A percentile compares a stretch with the other conserved stretches of the same genome.
Conservation (phyloP, 2,113 vertebrate genomes). For the Lutjanus erythropterus region DNA sequence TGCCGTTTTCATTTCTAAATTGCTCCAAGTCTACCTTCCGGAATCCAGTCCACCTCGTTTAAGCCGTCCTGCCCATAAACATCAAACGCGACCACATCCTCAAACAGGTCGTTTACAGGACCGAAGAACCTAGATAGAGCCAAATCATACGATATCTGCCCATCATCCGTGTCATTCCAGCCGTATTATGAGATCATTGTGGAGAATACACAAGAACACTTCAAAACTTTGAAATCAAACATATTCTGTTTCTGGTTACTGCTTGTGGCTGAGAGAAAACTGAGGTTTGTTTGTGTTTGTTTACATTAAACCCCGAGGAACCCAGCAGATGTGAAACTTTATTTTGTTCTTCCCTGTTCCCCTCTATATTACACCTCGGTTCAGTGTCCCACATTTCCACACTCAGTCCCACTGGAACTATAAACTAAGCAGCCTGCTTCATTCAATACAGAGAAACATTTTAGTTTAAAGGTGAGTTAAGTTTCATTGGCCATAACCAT, state of each 20-base stretch:
- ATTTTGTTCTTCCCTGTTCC: conserved; percentile 3
- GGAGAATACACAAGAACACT: conserved; percentile 4
- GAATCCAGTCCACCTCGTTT: conserved; percentile 51
- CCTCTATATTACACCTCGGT: conserved; percentile 28
- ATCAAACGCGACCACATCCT: conserved; percentile 64
- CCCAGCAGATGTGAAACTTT: conserved; percentile 45
- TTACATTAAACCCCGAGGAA: conserved; percentile 46
- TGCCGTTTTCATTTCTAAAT: conserved; percentile 59
- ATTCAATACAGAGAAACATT: conserved; percentile 42
- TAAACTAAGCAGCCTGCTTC: conserved; percentile 45
- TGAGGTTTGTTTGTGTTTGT: conserved; percentile 46
- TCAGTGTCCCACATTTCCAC: conserved; percentile 11
- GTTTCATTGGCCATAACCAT: conserved; percentile 65
- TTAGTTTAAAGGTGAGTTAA: conserved; percentile 66
- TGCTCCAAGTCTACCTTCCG: conserved; percentile 58
- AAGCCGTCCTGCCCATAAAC: conserved; percentile 46
- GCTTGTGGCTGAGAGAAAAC: not conserved
- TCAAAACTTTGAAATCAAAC: not conserved
- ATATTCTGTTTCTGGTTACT: conserved; percentile 1
- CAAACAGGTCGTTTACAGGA: conserved; percentile 5
- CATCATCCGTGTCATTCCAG: conserved; percentile 17
- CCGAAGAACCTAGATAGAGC: conserved; percentile 19
- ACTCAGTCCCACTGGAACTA: not conserved
- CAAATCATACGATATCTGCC: conserved; percentile 8
- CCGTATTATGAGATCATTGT: conserved; percentile 22